Conservation (phyloP, 2,888 invertebrate species). For the Leucophenga montana region DNA sequence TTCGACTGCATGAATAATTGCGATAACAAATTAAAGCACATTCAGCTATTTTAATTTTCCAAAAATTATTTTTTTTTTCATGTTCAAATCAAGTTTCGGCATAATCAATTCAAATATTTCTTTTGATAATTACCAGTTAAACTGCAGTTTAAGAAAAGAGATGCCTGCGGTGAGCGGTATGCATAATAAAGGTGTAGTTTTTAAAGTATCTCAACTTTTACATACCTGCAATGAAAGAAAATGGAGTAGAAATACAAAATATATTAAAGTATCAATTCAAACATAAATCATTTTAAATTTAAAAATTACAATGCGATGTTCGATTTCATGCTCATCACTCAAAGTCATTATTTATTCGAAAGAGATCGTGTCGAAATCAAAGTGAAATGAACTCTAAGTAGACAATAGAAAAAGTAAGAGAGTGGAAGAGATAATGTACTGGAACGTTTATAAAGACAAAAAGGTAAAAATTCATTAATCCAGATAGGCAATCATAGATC, state of each 20-base stretch:
- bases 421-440: too few relatives aligned
- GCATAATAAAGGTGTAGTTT: not conserved
- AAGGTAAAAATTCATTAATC: conserved; percentile 19
- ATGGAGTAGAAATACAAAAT: not conserved
- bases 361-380: conserved; percentile 1
- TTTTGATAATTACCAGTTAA: too few relatives aligned
- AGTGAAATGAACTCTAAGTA: conserved; percentile 1
- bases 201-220: not conserved
- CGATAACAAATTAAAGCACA: too few relatives aligned
- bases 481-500: not conserved
- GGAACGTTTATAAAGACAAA: not conserved
- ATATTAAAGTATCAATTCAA: conserved; percentile 10
- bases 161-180: not conserved
- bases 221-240: conserved; percentile 24
- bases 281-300: conserved; percentile 35
- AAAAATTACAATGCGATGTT: not conserved
- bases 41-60: too few relatives aligned
- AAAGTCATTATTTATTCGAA: not conserved
- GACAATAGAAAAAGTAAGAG: not conserved
- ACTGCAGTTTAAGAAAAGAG: too few relatives aligned
- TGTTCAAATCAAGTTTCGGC: too few relatives aligned
- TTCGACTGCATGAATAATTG: too few relatives aligned
- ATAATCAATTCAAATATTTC: too few relatives aligned
- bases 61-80: too few relatives aligned
- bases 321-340: conserved; percentile 24